Evolutionary conservation across 2,888 invertebrate species (phyloP).

Genomic region (Acanthopleura granulata): DNA sequence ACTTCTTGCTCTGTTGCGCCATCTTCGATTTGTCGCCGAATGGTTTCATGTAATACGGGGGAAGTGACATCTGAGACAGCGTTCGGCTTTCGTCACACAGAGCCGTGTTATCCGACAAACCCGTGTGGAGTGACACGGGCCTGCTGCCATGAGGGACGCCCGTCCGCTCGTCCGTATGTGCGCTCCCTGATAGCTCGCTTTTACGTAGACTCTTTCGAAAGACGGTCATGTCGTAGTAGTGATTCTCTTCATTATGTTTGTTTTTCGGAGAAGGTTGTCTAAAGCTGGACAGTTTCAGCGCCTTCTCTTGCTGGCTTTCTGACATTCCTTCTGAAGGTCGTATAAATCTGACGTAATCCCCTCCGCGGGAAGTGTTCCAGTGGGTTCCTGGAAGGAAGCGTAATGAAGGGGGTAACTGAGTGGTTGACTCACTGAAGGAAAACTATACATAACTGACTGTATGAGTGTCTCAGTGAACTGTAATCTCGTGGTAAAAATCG

Average conservation of each 20-base stretch:
- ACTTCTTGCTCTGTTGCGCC: not conserved
- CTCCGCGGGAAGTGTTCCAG: not conserved
- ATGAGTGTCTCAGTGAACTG: no score
- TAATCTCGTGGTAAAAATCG: no score
- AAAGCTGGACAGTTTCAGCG: not conserved
- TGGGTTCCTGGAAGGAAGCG: not conserved
- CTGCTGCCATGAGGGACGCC: not conserved
- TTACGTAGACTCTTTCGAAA: not conserved
- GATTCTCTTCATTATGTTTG: not conserved
- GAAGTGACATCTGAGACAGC: not conserved
- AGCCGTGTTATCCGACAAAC: not conserved
- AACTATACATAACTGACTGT: no score
- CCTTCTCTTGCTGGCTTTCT: not conserved
- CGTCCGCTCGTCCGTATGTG: not conserved
- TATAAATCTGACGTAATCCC: conserved; percentile 1
- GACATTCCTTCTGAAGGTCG: not conserved
- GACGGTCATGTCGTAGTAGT: conserved; percentile 9
- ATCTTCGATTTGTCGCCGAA: not conserved
- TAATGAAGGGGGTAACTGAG: not conserved
- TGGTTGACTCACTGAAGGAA: not conserved
- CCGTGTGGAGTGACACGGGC: not conserved
- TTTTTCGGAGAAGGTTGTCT: not conserved
- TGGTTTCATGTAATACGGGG: not conserved
- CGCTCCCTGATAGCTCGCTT: not conserved
- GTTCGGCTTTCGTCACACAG: not conserved